A percentile compares a stretch with the other conserved stretches of the same genome.
phyloP scores from a whole-genome alignment of 2,797 vertebrate species.

The Otus scops region DNA sequence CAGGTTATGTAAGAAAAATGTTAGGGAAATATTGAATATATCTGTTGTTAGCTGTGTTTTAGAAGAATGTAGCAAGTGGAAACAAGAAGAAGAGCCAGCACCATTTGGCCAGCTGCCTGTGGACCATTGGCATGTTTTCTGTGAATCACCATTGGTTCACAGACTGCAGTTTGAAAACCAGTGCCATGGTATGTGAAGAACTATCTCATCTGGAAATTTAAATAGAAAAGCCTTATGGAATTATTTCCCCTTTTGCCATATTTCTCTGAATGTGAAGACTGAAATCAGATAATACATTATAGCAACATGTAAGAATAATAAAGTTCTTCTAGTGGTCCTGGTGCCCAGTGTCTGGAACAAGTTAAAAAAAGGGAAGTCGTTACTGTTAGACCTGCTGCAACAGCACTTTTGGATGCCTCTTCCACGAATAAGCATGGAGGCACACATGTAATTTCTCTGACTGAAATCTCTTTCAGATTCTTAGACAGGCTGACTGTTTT shows the following conservation, averaged over 20 bases:
- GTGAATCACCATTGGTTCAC: not conserved
- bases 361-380: not conserved
- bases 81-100: slow-evolving; percentile 4
- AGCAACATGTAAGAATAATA: not conserved
- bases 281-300: not conserved
- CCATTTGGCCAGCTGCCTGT: not conserved
- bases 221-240: not conserved
- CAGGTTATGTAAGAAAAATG: not conserved
- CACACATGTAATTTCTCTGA: not conserved
- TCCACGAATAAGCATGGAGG: not conserved
- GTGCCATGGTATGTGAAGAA: not conserved
- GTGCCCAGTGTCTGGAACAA: not conserved
- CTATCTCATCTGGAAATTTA: not conserved
- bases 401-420: not conserved
- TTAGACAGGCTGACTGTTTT: not conserved
- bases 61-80: not conserved
- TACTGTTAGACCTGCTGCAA: not conserved
- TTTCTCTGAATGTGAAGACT: not conserved
- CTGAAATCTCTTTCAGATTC: not conserved
- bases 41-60: slow-evolving; percentile 20
- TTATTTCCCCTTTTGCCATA: not conserved
- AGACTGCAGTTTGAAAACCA: not conserved
- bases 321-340: not conserved
- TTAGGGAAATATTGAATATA: not conserved
- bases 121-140: not conserved